Percentiles rank a stretch among this genome's conserved stretches.
Conservation (phyloP, 2,888 invertebrate species). For the Ectemnius lituratus region DNA sequence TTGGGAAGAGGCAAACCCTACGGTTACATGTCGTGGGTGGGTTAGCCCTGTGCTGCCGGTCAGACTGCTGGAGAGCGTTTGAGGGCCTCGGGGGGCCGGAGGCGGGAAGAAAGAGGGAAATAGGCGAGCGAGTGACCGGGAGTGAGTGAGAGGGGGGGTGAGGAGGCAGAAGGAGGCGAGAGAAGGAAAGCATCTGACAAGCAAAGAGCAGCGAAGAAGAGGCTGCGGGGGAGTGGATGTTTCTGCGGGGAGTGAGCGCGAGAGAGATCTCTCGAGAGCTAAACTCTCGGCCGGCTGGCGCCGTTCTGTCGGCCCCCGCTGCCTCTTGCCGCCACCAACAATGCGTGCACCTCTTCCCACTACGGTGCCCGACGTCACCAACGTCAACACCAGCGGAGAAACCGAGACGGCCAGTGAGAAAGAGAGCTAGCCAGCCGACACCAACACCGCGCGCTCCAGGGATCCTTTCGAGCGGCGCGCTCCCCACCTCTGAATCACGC, state of each 20-base stretch:
- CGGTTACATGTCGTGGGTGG: too few species aligned
- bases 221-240: too few species aligned
- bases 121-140: too few species aligned
- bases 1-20: neutral
- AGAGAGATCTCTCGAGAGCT: slow-evolving; percentile 45
- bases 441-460: slow-evolving; percentile 17
- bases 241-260: slow-evolving; percentile 19
- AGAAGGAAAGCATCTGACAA: too few species aligned
- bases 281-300: slow-evolving; percentile 67
- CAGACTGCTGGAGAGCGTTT: too few species aligned
- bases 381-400: slow-evolving; percentile 33
- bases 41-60: too few species aligned
- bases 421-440: slow-evolving; percentile 20
- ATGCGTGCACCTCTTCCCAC: slow-evolving; percentile 59
- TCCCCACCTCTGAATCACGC: slow-evolving; percentile 23
- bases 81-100: too few species aligned
- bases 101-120: too few species aligned
- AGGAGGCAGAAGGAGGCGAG: too few species aligned
- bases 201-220: too few species aligned
- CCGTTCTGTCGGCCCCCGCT: slow-evolving; percentile 71
- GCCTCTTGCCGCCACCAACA: slow-evolving; percentile 67
- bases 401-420: slow-evolving; percentile 6
- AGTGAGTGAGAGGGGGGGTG: slow-evolving; percentile 15
- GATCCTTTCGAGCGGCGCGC: slow-evolving; percentile 27
- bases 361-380: slow-evolving; percentile 35